Evolutionary conservation across 2,888 invertebrate genomes (phyloP).

Genomic region (Watsonalla binaria): DNA sequence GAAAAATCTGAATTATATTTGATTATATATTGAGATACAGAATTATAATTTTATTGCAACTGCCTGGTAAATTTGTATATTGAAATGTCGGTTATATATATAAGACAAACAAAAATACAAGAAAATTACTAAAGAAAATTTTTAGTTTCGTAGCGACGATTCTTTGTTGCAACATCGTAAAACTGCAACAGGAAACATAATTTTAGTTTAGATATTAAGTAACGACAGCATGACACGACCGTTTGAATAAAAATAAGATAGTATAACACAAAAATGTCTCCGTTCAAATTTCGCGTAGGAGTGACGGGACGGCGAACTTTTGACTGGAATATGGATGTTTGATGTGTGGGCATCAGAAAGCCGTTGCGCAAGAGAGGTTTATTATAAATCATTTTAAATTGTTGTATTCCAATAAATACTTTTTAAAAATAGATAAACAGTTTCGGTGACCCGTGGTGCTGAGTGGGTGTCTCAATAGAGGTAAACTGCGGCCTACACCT

Average conservation of each 20-base stretch:
- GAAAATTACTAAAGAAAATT: too few relatives aligned
- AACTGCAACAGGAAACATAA: too few relatives aligned
- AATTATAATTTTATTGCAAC: too few relatives aligned
- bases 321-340: conserved; percentile 33
- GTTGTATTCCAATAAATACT: neutral
- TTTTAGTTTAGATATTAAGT: conserved; percentile 11
- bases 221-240: conserved; percentile 17
- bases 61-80: too few relatives aligned
- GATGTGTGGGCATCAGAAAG: conserved; percentile 28
- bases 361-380: conserved; percentile 26
- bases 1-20: too few relatives aligned
- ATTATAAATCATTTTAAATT: conserved; percentile 14
- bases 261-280: neutral
- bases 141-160: too few relatives aligned
- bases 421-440: too few relatives aligned
- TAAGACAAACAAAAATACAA: too few relatives aligned
- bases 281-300: conserved; percentile 6
- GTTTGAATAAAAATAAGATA: conserved; percentile 14
- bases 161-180: too few relatives aligned
- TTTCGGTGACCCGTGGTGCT: neutral
- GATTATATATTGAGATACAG: too few relatives aligned
- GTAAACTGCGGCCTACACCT: too few relatives aligned
- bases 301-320: conserved; percentile 23
- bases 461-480: neutral
- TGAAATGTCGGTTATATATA: too few relatives aligned